Evolutionary conservation across 2,113 vertebrate species (phyloP).

Genomic region (Struthio camelus): DNA sequence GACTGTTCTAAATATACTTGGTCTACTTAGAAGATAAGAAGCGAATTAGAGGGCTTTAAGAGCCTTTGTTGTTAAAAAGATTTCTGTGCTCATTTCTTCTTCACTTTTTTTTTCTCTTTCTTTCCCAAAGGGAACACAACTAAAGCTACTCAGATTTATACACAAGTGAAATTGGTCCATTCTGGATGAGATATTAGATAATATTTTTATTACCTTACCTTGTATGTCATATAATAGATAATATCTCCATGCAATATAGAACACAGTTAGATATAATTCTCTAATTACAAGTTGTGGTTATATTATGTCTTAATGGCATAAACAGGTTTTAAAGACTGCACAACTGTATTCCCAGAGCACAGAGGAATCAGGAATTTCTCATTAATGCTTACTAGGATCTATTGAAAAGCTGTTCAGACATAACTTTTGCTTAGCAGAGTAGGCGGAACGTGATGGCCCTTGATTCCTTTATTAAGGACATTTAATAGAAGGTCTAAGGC

Average conservation of each 20-base stretch:
- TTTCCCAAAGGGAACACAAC: not conserved
- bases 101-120: not conserved
- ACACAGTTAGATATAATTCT: not conserved
- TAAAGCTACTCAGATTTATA: not conserved
- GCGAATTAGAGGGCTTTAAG: not conserved
- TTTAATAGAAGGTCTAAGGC: not conserved
- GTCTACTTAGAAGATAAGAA: not conserved
- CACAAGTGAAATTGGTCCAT: not conserved
- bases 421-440: not conserved
- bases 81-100: not conserved
- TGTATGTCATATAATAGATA: not conserved
- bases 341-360: not conserved
- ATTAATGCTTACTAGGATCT: not conserved
- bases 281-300: not conserved
- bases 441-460: not conserved
- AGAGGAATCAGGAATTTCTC: not conserved
- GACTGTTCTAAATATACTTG: not conserved
- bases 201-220: not conserved
- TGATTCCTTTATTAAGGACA: not conserved
- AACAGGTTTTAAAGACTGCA: not conserved
- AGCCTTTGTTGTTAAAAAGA: not conserved
- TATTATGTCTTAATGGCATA: not conserved
- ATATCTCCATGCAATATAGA: not conserved
- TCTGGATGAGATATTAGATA: not conserved
- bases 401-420: not conserved